A percentile compares a stretch with the other conserved stretches of the same genome.
phyloP scores from a whole-genome alignment of 2,888 invertebrate genomes.

The Nasonovia ribisnigri region DNA sequence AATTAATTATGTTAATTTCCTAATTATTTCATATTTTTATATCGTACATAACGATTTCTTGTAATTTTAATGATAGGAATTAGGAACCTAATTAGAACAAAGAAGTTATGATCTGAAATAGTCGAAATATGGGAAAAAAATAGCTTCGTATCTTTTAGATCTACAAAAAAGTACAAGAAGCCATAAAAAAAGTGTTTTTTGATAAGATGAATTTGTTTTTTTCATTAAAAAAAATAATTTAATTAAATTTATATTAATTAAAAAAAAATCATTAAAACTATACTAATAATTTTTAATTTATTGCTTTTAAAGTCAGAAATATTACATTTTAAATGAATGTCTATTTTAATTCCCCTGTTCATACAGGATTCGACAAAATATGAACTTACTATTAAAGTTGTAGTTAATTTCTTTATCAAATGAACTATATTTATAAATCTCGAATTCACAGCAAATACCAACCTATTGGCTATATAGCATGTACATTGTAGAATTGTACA shows the following conservation, averaged over 20 bases:
- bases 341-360: background rate
- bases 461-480: background rate
- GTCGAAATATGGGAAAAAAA: background rate
- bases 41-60: background rate
- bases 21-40: background rate
- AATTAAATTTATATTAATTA: background rate
- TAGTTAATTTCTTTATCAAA: background rate
- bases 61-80: background rate
- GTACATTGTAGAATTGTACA: background rate
- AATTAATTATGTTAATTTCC: background rate
- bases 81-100: background rate
- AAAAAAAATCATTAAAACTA: background rate
- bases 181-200: background rate
- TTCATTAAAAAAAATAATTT: background rate
- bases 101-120: background rate
- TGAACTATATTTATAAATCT: background rate
- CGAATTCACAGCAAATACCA: background rate
- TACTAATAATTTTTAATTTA: background rate
- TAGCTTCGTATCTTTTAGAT: background rate
- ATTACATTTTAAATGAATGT: background rate
- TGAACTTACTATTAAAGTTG: background rate
- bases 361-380: background rate
- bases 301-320: background rate
- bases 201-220: background rate
- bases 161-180: background rate